Conservation (phyloP, 2,797 vertebrate genomes). For the Channa striata region DNA sequence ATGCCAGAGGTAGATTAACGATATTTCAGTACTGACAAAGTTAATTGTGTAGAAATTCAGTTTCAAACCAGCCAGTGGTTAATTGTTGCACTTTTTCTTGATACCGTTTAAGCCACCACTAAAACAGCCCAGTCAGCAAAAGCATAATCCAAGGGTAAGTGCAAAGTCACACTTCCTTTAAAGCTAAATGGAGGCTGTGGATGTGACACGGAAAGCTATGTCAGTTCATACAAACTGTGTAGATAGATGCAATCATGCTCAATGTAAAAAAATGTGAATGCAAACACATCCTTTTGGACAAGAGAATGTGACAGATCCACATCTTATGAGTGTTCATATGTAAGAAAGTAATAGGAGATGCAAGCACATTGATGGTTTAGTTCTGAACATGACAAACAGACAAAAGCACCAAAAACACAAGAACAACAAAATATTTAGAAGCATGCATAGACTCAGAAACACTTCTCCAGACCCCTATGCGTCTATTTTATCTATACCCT, state of each 20-base stretch:
- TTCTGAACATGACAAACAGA: conserved; percentile 30
- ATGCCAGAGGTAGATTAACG: conserved; percentile 20
- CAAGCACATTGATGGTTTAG: conserved; percentile 43
- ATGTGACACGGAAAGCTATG: neutral
- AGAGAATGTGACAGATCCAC: conserved; percentile 8
- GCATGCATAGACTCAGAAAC: conserved; percentile 81
- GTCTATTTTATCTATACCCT: neutral
- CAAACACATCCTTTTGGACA: conserved; percentile 2
- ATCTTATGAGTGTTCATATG: conserved; percentile 8
- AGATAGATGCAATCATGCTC: conserved; percentile 42
- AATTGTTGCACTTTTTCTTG: neutral
- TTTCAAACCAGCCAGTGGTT: conserved; percentile 39
- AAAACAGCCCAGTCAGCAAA: neutral
- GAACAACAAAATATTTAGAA: conserved; percentile 40
- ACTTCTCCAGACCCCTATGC: conserved; percentile 52
- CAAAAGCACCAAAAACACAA: conserved; percentile 8
- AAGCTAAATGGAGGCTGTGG: conserved; percentile 15
- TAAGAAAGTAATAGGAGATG: conserved; percentile 9
- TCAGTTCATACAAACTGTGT: neutral
- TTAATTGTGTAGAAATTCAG: conserved; percentile 1
- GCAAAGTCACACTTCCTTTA: neutral
- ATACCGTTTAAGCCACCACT: conserved; percentile 13
- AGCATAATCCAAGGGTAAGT: neutral
- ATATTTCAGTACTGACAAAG: neutral
- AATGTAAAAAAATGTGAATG: conserved; percentile 2